Conservation (phyloP, 64 coral and sea anemone species). For the Montipora capricornis region DNA sequence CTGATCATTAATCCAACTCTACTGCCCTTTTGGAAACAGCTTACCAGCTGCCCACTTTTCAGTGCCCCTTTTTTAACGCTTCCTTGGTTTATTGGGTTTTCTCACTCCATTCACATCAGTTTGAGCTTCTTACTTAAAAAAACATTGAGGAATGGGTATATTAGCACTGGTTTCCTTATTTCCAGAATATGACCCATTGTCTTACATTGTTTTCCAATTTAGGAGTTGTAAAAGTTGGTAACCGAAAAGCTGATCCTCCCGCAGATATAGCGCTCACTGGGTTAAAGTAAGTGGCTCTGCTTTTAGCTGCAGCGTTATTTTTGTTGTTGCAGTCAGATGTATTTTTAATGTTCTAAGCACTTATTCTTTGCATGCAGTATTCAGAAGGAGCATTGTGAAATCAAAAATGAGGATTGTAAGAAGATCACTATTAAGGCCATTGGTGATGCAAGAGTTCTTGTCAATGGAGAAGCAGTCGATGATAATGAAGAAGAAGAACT, state of each 20-base stretch:
- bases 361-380: constrained; percentile 57
- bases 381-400: constrained; percentile 84
- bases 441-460: constrained; percentile 85
- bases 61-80: too few species aligned
- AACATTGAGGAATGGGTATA: too few species aligned
- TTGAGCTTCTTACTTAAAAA: too few species aligned
- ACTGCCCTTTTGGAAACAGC: too few species aligned
- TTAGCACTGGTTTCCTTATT: too few species aligned
- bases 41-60: too few species aligned
- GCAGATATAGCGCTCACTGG: constrained; percentile 87
- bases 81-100: too few species aligned
- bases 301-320: background rate
- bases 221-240: constrained; percentile 90
- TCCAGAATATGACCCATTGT: too few species aligned
- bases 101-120: too few species aligned
- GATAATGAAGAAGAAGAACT: constrained; percentile 84
- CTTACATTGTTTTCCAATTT: background rate
- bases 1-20: too few species aligned
- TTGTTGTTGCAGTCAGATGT: background rate
- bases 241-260: constrained; percentile 88
- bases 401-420: constrained; percentile 62
- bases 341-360: background rate
- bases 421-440: constrained; percentile 65
- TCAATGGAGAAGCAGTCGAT: constrained; percentile 92
- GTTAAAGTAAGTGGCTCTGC: constrained; percentile 73